Evolutionary conservation across 1,140 invertebrate genomes (phyloP).

Genomic region (Drosophila ohnishii): DNA sequence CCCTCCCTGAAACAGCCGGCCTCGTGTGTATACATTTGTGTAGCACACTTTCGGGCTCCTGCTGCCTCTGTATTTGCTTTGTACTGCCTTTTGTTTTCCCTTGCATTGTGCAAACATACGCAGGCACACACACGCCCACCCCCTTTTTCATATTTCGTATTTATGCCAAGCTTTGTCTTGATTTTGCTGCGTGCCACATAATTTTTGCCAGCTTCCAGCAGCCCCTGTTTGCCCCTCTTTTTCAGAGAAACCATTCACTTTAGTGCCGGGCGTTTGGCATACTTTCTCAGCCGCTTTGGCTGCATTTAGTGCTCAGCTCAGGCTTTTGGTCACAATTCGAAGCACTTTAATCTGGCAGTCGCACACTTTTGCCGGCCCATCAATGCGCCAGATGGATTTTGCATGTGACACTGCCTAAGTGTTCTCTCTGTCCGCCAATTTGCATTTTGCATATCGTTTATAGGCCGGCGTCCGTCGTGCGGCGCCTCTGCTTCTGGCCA

Average conservation of each 20-base stretch:
- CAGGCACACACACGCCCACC: background rate
- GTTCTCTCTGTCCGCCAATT: slow-evolving; percentile 46
- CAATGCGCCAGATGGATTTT: slow-evolving; percentile 26
- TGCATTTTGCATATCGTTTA: slow-evolving; percentile 76
- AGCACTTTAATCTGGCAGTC: slow-evolving; percentile 41
- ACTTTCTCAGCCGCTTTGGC: slow-evolving; percentile 23
- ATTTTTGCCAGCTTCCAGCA: slow-evolving; percentile 28
- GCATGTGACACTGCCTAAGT: slow-evolving; percentile 45
- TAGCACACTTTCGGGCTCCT: slow-evolving; percentile 68
- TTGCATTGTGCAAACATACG: slow-evolving; percentile 65
- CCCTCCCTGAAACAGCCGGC: slow-evolving; percentile 2
- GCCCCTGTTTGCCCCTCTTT: background rate
- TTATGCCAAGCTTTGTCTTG: slow-evolving; percentile 68
- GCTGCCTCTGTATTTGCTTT: slow-evolving; percentile 53
- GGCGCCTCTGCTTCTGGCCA: slow-evolving; percentile 24
- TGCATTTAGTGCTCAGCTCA: slow-evolving; percentile 14
- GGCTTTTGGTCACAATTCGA: background rate
- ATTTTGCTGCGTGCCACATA: slow-evolving; percentile 60
- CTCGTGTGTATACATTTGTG: slow-evolving; percentile 52
- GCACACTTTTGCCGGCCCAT: slow-evolving; percentile 17
- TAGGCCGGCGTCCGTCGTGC: slow-evolving; percentile 12
- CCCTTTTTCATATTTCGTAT: slow-evolving; percentile 42
- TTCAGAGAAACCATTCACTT: slow-evolving; percentile 17
- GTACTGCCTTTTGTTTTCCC: slow-evolving; percentile 67
- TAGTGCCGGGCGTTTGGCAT: slow-evolving; percentile 22